These are phyloP conservation scores for Sebastes reedi DNA, from an alignment of 2,797 vertebrate species.

Conservation along the genomic window DNA sequence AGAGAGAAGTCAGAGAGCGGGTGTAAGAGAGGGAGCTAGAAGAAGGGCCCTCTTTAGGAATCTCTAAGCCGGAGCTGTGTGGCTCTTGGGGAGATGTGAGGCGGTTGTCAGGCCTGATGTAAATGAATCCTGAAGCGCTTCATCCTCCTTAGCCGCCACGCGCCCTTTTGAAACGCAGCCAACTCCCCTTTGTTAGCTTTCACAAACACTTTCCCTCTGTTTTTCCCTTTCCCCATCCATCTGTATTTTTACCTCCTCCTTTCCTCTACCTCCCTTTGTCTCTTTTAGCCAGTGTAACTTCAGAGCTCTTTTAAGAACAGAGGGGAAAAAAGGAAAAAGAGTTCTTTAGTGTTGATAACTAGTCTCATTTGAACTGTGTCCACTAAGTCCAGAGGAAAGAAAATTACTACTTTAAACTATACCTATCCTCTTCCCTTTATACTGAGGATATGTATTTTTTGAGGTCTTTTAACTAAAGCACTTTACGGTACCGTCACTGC, in stretches of 20 bases:
- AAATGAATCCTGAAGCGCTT: conserved; percentile 88
- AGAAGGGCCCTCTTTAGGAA: conserved; percentile 79
- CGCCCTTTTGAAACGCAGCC: conserved; percentile 79
- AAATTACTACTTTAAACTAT: conserved; percentile 28
- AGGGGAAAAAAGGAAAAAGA: neutral
- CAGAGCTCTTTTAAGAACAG: conserved; percentile 36
- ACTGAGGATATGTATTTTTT: neutral
- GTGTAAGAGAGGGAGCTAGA: conserved; percentile 63
- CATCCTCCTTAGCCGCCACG: conserved; percentile 81
- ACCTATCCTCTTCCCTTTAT: conserved; percentile 4
- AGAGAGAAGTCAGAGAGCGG: conserved; percentile 75
- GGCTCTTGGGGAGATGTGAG: conserved; percentile 84
- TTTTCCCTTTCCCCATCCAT: conserved; percentile 53
- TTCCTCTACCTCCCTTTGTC: conserved; percentile 34
- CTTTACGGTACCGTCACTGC: neutral
- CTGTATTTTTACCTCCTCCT: conserved; percentile 53
- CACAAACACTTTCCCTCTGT: conserved; percentile 71
- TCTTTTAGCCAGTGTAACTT: conserved; percentile 51
- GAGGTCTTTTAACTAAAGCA: neutral
- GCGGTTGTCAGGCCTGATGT: conserved; percentile 87
- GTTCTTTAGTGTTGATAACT: conserved; percentile 41
- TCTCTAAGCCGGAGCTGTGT: conserved; percentile 80
- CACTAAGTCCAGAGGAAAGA: conserved; percentile 32
- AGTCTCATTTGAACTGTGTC: conserved; percentile 51
- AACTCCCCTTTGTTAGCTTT: conserved; percentile 81